A percentile compares a stretch with the other conserved stretches of the same genome.
Evolutionary conservation across 2,797 vertebrate genomes (phyloP).

Genomic region (Remorina albescens): DNA sequence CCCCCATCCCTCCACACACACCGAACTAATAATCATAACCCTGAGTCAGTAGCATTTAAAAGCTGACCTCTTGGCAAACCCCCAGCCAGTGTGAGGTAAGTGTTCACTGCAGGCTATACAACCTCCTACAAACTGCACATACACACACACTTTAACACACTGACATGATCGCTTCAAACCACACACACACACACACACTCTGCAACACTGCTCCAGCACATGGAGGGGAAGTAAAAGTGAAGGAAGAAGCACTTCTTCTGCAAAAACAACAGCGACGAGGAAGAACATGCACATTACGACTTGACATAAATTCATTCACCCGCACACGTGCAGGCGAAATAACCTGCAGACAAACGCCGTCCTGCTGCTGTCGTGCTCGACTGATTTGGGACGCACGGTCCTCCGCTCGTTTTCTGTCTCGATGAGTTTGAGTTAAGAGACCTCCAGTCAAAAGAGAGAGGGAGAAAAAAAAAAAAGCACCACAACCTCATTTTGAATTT

Average conservation of each 20-base stretch:
- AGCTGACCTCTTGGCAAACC: conserved; percentile 68
- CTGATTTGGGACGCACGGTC: conserved; percentile 14
- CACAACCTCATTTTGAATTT: conserved; percentile 68
- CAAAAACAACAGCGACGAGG: conserved; percentile 25
- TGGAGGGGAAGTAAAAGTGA: conserved; percentile 12
- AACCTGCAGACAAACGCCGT: conserved; percentile 12
- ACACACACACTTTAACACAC: conserved; percentile 59
- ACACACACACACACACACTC: conserved; percentile 25
- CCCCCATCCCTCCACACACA: conserved; percentile 4
- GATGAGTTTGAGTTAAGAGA: conserved; percentile 20
- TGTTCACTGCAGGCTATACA: conserved; percentile 71
- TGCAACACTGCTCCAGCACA: conserved; percentile 39
- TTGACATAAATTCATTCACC: conserved; percentile 18
- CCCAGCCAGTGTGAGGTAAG: conserved; percentile 54
- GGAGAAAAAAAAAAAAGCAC: conserved; percentile 62
- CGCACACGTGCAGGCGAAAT: conserved; percentile 22
- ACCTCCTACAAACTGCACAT: conserved; percentile 51
- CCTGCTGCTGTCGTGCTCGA: conserved; percentile 20
- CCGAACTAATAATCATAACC: conserved; percentile 63
- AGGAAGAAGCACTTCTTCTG: conserved; percentile 22
- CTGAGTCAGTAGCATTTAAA: conserved; percentile 61
- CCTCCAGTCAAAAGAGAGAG: conserved; percentile 21
- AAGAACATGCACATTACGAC: conserved; percentile 25
- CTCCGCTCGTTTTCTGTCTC: neutral
- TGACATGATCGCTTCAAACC: conserved; percentile 65